A percentile compares a stretch with the other conserved stretches of the same genome.
These are phyloP conservation scores for Drosophila gunungcola DNA, from an alignment of 1,140 invertebrate genomes.

Conservation along the genomic window DNA sequence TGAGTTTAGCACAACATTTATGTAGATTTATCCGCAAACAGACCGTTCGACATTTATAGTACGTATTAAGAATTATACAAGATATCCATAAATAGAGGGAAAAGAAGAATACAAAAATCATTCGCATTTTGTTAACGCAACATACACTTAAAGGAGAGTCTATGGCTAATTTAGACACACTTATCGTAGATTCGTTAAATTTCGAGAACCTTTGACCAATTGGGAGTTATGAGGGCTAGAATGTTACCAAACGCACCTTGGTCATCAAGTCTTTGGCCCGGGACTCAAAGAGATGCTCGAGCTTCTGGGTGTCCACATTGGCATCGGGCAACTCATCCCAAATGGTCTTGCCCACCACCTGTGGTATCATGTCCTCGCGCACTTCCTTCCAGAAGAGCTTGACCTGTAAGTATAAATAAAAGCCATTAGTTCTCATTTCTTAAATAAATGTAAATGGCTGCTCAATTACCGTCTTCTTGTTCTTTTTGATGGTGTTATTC, in stretches of 20 bases:
- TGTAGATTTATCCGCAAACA: constrained; percentile 73
- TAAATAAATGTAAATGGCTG: too few species aligned
- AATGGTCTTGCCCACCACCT: constrained; percentile 91
- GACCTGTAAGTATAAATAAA: constrained; percentile 84
- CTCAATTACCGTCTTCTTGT: constrained; percentile 93
- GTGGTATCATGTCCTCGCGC: constrained; percentile 92
- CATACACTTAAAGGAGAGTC: constrained; percentile 38
- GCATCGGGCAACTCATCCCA: constrained; percentile 97
- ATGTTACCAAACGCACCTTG: constrained; percentile 89
- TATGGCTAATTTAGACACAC: constrained; percentile 61
- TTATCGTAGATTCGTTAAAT: constrained; percentile 33
- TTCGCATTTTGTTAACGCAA: constrained; percentile 66
- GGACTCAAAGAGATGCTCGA: constrained; percentile 99
- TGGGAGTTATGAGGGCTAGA: background rate
- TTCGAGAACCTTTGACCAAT: constrained; percentile 56
- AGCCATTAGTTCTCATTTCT: too few species aligned
- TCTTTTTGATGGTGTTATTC: constrained; percentile 90
- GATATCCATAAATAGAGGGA: constrained; percentile 62
- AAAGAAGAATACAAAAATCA: constrained; percentile 75
- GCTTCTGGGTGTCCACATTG: constrained; percentile 94
- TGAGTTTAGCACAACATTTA: constrained; percentile 78
- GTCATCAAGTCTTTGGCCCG: constrained; percentile 97
- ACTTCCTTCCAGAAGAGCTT: constrained; percentile 99
- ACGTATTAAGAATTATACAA: constrained; percentile 62
- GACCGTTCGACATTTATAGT: constrained; percentile 62